These are phyloP conservation scores for Limosa lapponica DNA, from an alignment of 2,797 vertebrate genomes.

Conservation along the genomic window DNA sequence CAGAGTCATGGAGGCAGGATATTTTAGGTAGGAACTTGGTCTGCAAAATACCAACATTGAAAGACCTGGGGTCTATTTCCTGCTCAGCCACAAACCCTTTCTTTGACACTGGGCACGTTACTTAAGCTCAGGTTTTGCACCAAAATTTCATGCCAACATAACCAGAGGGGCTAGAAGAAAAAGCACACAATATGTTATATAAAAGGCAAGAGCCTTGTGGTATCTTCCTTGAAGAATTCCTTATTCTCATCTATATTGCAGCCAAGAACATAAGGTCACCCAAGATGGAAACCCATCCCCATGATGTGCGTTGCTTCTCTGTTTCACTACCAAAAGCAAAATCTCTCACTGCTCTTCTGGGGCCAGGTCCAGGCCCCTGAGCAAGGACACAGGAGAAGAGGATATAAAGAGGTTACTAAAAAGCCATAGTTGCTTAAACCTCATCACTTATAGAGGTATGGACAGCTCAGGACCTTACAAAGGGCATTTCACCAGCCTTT, in stretches of 20 bases:
- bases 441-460: background rate
- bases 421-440: background rate
- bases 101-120: background rate
- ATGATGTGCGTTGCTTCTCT: background rate
- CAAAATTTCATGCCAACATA: background rate
- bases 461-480: accelerated
- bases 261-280: background rate
- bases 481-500: background rate
- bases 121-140: background rate
- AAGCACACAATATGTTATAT: accelerated
- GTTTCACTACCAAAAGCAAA: background rate
- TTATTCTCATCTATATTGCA: background rate
- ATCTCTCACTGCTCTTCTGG: background rate
- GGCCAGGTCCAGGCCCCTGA: background rate
- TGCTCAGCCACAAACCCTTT: background rate
- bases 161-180: background rate
- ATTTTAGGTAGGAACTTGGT: background rate
- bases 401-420: background rate
- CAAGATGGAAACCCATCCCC: background rate
- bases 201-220: background rate
- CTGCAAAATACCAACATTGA: background rate
- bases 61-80: background rate
- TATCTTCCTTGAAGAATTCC: background rate
- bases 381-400: background rate
- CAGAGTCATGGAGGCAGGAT: background rate